phyloP scores from a whole-genome alignment of 1,140 invertebrate species.

The Centruroides sculpturatus region DNA sequence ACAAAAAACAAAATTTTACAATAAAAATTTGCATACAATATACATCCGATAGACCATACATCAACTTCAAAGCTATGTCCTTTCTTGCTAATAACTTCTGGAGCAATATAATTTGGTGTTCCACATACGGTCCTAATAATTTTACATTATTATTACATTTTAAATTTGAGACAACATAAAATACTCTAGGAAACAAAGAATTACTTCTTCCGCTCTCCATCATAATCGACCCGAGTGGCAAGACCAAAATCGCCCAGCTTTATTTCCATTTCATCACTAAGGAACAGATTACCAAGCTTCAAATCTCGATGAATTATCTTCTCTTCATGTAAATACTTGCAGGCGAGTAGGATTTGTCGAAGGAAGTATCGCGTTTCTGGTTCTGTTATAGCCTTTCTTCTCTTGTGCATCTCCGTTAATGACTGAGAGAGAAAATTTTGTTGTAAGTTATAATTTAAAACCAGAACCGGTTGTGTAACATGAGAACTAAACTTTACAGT shows the following conservation, averaged over 20 bases:
- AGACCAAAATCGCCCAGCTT: conserved; percentile 59
- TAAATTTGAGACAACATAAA: neutral
- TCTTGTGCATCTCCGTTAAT: conserved; percentile 52
- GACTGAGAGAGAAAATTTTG: conserved; percentile 29
- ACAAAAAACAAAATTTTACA: neutral
- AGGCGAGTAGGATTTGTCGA: conserved; percentile 42
- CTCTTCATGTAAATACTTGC: conserved; percentile 44
- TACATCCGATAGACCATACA: conserved; percentile 38
- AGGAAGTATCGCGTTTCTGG: conserved; percentile 53
- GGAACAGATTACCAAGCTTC: conserved; percentile 53
- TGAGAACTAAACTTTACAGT: neutral
- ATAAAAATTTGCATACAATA: conserved; percentile 6
- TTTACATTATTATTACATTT: neutral
- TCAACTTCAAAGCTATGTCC: conserved; percentile 51
- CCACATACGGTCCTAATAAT: conserved; percentile 42
- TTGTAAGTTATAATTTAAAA: neutral
- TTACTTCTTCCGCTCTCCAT: conserved; percentile 43
- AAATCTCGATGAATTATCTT: conserved; percentile 53
- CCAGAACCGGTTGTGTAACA: neutral
- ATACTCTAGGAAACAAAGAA: neutral
- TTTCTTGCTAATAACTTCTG: conserved; percentile 45
- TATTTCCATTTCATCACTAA: conserved; percentile 51
- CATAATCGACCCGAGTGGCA: conserved; percentile 43
- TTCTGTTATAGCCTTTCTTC: conserved; percentile 45
- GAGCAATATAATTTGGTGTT: conserved; percentile 53